Base-by-base conservation (phyloP, 2,888 invertebrate species). In the Teinopalpus imperialis region DNA sequence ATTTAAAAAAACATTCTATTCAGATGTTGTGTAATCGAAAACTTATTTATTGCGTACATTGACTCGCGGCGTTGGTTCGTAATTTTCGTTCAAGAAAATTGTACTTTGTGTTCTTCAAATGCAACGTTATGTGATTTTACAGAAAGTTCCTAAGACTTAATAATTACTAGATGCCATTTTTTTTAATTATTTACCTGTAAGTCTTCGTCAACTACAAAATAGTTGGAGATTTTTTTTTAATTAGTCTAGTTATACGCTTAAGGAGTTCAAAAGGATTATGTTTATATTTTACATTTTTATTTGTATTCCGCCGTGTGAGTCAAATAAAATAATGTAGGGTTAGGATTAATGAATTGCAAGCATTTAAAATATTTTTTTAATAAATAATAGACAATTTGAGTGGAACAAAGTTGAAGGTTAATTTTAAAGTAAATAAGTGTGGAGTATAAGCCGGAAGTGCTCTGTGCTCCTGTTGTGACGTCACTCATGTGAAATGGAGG, bases 141-240 rank as follows among this genome's bases (percentile, higher is more conserved):
- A 74, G 64, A 81, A 78, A 82, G 86, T 86, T 86, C 86, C 86
- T 86, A 83, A 73, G 66, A 74, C 69, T 75, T 73, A 69, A 72
- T 74, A 74, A 74, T 65, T 69, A 70, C 60, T 74, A 77, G 78
- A 78, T 83, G 85, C 85, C 86, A 83, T 85, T 79, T 75, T 69
- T 63, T 62, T 61, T 61, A 60, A 31, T 36, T 75, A 74, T 71
- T 64, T 59, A 39, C 55, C 62, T 54, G 49, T 66, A 65, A 67
- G 63, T 69, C 30, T 32, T 59, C 56, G 64, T 69, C 64, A 58
- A 65, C 57, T 61, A 59, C 51, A 51, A 63, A 51, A 63, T 57
- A 63, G 68, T 66, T 63, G 57, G 63, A 55, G 53, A 49, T 54
- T 56, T 67, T 74, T 73, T 78, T 76, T 77, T 76, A 57, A 62